Percentiles rank a stretch among this genome's conserved stretches.
Evolutionary conservation across 2,888 invertebrate species (phyloP).

Genomic region (Terebella lapidaria): DNA sequence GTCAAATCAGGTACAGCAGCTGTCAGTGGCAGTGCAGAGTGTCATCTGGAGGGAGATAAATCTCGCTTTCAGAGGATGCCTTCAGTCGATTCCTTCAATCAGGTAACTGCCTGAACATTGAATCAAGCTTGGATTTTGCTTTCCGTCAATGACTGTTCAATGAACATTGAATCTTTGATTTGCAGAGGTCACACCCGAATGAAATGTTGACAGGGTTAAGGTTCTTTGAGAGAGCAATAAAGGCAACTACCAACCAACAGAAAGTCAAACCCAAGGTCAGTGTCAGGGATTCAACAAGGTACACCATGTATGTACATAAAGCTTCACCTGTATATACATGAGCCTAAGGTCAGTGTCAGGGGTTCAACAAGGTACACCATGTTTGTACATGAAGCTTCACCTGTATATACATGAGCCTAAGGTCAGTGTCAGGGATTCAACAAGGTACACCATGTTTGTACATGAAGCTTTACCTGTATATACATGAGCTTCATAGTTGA

Average conservation of each 20-base stretch:
- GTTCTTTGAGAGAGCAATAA: slow-evolving; percentile 56
- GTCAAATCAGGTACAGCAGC: slow-evolving; percentile 48
- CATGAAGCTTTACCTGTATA: no score
- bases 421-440: no score
- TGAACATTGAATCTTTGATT: not conserved
- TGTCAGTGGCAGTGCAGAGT: slow-evolving; percentile 43
- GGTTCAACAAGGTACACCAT: no score
- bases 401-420: no score
- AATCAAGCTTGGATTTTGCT: not conserved
- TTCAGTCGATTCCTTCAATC: slow-evolving; percentile 60
- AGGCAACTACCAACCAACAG: slow-evolving; percentile 19
- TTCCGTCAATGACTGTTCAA: not conserved
- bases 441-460: no score
- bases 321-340: no score
- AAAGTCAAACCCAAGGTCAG: slow-evolving; percentile 18
- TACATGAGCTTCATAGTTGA: no score
- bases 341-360: no score
- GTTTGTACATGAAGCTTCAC: no score
- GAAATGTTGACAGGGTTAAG: slow-evolving; percentile 60
- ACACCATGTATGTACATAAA: no score
- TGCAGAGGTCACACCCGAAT: slow-evolving; percentile 57
- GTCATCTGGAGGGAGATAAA: slow-evolving; percentile 45
- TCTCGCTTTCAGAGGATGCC: slow-evolving; percentile 51
- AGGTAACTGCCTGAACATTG: slow-evolving; percentile 34
- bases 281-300: no score